phyloP scores from a whole-genome alignment of 2,888 invertebrate species.

The Calameuta pallipes region DNA sequence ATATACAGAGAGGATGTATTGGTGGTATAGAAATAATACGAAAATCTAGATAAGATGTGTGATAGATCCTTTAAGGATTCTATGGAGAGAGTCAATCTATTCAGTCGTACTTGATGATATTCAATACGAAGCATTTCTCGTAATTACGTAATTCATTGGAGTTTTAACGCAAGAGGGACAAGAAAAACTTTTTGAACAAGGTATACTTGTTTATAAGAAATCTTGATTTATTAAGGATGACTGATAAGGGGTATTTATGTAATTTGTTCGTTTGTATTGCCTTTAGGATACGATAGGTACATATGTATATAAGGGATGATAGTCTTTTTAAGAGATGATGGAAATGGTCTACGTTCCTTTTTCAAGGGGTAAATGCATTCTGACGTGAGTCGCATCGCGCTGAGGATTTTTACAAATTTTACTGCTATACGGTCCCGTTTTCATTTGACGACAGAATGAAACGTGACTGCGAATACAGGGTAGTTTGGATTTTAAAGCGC shows the following conservation, averaged over 20 bases:
- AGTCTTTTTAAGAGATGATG: neutral
- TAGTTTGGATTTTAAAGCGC: neutral
- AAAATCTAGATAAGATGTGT: no score
- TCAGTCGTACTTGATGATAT: neutral
- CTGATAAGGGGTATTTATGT: no score
- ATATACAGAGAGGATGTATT: neutral
- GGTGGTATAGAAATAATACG: neutral
- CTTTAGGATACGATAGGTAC: no score
- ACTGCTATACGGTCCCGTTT: neutral
- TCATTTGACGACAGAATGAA: neutral
- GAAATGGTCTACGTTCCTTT: neutral
- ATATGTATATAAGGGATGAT: neutral
- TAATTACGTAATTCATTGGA: neutral
- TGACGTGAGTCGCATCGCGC: neutral
- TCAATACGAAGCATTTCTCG: neutral
- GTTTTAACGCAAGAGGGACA: neutral
- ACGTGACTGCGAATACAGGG: neutral
- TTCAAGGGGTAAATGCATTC: neutral
- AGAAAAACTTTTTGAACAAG: neutral
- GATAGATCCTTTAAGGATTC: neutral
- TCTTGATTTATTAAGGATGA: no score
- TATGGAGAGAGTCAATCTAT: neutral
- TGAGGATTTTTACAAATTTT: neutral
- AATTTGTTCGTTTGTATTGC: no score
- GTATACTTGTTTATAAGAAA: neutral